These are phyloP conservation scores for Galerucella pusilla DNA, from an alignment of 2,888 invertebrate species.

Conservation along the genomic window DNA sequence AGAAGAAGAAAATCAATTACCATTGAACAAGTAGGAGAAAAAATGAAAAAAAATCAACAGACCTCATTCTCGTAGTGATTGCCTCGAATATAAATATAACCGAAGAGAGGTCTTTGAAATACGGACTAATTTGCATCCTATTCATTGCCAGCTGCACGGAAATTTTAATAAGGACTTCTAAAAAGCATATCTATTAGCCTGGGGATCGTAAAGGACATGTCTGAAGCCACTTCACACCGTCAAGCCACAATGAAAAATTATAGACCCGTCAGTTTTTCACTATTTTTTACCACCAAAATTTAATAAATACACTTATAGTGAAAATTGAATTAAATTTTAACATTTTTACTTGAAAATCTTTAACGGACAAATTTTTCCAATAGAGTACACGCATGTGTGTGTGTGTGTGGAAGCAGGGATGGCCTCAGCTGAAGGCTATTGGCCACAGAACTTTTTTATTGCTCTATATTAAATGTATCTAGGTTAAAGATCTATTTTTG, in stretches of 20 bases:
- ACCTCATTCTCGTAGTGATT: slow-evolving; percentile 49
- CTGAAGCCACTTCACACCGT: slow-evolving; percentile 53
- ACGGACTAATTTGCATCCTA: slow-evolving; percentile 66
- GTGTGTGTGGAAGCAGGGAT: no score
- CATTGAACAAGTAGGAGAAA: neutral
- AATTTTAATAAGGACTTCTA: slow-evolving; percentile 67
- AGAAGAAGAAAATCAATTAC: neutral
- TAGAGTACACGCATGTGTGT: no score
- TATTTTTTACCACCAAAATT: no score
- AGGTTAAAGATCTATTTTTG: no score
- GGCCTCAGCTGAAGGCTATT: no score
- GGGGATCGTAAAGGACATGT: slow-evolving; percentile 46
- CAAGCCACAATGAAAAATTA: slow-evolving; percentile 43
- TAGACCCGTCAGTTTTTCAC: slow-evolving; percentile 9
- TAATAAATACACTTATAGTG: no score
- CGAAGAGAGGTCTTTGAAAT: slow-evolving; percentile 53
- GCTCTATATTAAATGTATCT: no score
- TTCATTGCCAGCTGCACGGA: slow-evolving; percentile 67
- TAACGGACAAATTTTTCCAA: no score
- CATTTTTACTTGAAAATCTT: no score
- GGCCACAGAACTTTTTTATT: no score
- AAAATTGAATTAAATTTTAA: no score
- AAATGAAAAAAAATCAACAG: slow-evolving; percentile 28
- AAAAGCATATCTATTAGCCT: slow-evolving; percentile 61
- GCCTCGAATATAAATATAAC: slow-evolving; percentile 51